Evolutionary conservation across 2,888 invertebrate species (phyloP).

Genomic region (Eulithis testata): DNA sequence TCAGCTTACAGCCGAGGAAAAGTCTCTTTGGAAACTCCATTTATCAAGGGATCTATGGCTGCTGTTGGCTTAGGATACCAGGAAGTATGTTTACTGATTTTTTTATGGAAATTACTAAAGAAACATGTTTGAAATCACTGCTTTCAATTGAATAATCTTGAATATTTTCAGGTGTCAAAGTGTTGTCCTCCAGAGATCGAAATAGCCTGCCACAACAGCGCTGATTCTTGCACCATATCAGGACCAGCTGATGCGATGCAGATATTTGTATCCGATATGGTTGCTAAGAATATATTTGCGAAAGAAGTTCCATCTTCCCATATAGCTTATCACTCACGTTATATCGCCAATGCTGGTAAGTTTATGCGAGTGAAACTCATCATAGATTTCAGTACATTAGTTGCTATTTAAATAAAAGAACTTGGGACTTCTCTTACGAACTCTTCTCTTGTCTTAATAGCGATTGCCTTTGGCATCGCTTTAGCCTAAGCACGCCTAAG

Average conservation of each 20-base stretch:
- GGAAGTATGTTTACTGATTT: conserved; percentile 56
- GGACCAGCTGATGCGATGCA: conserved; percentile 86
- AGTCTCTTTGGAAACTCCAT: conserved; percentile 86
- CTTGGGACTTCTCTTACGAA: too few species aligned
- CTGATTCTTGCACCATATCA: conserved; percentile 90
- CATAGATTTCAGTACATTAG: too few species aligned
- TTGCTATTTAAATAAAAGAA: too few species aligned
- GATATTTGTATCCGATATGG: conserved; percentile 78
- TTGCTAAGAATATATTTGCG: conserved; percentile 50
- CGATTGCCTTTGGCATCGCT: too few species aligned
- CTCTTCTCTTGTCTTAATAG: too few species aligned
- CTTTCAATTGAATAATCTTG: neutral
- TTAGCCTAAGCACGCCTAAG: too few species aligned
- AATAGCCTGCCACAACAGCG: conserved; percentile 91
- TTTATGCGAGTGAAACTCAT: neutral
- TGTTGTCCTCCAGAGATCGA: conserved; percentile 73
- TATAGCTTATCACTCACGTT: conserved; percentile 93
- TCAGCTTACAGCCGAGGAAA: conserved; percentile 90
- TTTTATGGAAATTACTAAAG: neutral
- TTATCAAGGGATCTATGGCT: conserved; percentile 93
- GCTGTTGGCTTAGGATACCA: conserved; percentile 88
- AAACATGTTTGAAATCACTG: neutral
- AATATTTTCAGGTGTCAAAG: conserved; percentile 39
- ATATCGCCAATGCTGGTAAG: conserved; percentile 86
- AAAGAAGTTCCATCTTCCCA: conserved; percentile 85